phyloP scores from a whole-genome alignment of 2,797 vertebrate genomes.

The Paedocypris micromegethes region DNA sequence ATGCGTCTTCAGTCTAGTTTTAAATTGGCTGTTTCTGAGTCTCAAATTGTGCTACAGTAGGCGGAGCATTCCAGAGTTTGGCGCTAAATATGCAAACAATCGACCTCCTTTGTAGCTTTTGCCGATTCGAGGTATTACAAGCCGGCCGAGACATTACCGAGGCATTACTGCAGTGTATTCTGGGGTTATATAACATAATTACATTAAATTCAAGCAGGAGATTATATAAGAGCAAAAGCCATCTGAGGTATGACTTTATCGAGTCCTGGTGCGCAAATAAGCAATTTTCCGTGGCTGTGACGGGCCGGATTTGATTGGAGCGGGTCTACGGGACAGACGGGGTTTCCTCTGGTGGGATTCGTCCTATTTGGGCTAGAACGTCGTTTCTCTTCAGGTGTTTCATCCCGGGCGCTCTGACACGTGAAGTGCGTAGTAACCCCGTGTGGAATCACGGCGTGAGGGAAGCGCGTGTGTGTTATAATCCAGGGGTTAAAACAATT shows the following conservation, averaged over 20 bases:
- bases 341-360: neutral
- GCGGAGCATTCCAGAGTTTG: too few relatives aligned
- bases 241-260: slow-evolving; percentile 12
- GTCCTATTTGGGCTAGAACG: neutral
- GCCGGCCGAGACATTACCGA: too few relatives aligned
- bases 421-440: slow-evolving; percentile 10
- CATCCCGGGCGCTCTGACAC: slow-evolving; percentile 19
- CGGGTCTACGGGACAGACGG: too few relatives aligned
- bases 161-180: neutral
- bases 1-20: too few relatives aligned
- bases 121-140: too few relatives aligned
- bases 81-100: too few relatives aligned
- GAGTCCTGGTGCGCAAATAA: neutral
- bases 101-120: too few relatives aligned
- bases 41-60: too few relatives aligned
- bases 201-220: slow-evolving; percentile 22
- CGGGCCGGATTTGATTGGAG: too few relatives aligned
- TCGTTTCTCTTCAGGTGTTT: neutral
- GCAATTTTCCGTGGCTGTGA: too few relatives aligned
- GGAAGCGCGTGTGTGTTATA: slow-evolving; percentile 30
- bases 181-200: slow-evolving; percentile 36
- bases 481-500: slow-evolving; percentile 31
- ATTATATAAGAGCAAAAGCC: slow-evolving; percentile 24
- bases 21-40: too few relatives aligned
- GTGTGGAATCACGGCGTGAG: slow-evolving; percentile 1